Conservation (phyloP, 2,888 invertebrate genomes). For the Pteria penguin region DNA sequence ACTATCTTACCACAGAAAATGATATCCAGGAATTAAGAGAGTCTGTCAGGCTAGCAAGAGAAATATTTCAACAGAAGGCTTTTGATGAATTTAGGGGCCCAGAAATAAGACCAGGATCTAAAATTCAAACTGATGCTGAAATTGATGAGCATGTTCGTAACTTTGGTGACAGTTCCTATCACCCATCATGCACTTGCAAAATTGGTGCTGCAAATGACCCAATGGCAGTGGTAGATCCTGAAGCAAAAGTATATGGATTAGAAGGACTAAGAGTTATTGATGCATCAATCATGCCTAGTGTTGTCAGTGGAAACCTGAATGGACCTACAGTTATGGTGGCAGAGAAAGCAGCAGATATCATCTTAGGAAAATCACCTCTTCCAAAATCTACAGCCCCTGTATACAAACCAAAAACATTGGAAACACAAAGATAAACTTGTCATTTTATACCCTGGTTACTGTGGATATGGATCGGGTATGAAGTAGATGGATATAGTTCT, state of each 20-base stretch:
- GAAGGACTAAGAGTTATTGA: conserved; percentile 87
- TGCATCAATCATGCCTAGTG: conserved; percentile 89
- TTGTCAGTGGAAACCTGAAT: conserved; percentile 87
- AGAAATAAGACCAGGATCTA: conserved; percentile 70
- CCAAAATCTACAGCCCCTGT: conserved; percentile 75
- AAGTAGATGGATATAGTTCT: too few species aligned
- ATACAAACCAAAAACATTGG: conserved; percentile 64
- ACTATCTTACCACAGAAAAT: conserved; percentile 87
- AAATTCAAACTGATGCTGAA: conserved; percentile 74
- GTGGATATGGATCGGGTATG: too few species aligned
- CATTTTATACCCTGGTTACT: too few species aligned
- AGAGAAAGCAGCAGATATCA: conserved; percentile 81
- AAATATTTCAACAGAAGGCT: conserved; percentile 78
- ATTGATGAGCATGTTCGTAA: conserved; percentile 78
- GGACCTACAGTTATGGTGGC: conserved; percentile 82
- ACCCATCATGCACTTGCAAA: conserved; percentile 89
- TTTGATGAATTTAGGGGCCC: conserved; percentile 72
- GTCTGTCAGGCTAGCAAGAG: conserved; percentile 70
- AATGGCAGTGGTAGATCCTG: conserved; percentile 86
- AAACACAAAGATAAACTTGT: conserved; percentile 50
- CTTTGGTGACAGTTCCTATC: conserved; percentile 85
- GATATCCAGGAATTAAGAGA: conserved; percentile 82
- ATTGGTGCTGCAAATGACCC: conserved; percentile 83
- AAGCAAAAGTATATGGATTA: conserved; percentile 81
- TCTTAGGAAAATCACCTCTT: conserved; percentile 77